Evolutionary conservation across 2,888 invertebrate species (phyloP).

Genomic region (Agriotes lineatus): DNA sequence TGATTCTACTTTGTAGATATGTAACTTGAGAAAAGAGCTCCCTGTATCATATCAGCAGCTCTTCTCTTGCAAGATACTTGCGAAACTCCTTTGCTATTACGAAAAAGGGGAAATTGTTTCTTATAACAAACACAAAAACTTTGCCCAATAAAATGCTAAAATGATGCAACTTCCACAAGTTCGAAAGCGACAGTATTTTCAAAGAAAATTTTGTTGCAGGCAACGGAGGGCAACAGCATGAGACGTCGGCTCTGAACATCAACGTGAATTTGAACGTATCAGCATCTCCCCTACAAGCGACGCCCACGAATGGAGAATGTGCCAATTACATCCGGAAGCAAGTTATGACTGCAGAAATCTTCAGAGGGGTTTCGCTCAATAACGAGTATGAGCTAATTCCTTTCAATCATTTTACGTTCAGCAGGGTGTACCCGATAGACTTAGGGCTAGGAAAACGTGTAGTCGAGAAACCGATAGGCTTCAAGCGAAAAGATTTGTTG

Average conservation of each 20-base stretch:
- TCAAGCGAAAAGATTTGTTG: constrained; percentile 77
- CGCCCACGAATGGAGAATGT: constrained; percentile 68
- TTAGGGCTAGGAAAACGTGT: constrained; percentile 81
- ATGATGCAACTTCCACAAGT: too few species aligned
- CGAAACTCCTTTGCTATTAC: too few species aligned
- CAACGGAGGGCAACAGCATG: constrained; percentile 48
- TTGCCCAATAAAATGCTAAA: too few species aligned
- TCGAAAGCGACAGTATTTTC: too few species aligned
- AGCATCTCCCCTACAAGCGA: constrained; percentile 43
- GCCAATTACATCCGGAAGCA: constrained; percentile 73
- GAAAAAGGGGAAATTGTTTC: too few species aligned
- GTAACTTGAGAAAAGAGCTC: too few species aligned
- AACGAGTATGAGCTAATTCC: constrained; percentile 83
- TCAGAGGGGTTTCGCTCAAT: constrained; percentile 76
- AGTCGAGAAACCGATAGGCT: constrained; percentile 83
- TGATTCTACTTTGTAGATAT: too few species aligned
- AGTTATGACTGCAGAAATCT: constrained; percentile 75
- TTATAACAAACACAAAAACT: too few species aligned
- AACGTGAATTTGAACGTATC: constrained; percentile 49
- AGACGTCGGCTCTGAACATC: constrained; percentile 50
- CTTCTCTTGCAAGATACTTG: too few species aligned
- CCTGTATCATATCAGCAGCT: too few species aligned
- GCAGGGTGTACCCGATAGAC: constrained; percentile 79
- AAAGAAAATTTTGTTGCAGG: constrained; percentile 43
- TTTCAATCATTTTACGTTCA: constrained; percentile 81